These are phyloP conservation scores for Andrena marginata DNA, from an alignment of 2,888 invertebrate genomes.

Conservation along the genomic window DNA sequence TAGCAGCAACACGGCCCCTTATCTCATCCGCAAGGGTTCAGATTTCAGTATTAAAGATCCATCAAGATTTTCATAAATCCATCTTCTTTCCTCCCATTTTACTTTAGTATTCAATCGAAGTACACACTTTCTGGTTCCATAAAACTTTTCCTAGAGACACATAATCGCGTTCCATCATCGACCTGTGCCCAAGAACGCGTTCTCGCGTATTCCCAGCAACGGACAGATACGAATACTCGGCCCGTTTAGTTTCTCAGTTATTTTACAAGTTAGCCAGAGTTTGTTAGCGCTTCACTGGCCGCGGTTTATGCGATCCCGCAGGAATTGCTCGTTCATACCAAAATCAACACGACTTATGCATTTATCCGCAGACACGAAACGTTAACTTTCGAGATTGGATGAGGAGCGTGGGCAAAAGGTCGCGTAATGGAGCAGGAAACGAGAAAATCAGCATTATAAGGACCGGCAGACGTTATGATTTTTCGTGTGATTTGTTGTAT, in stretches of 20 bases:
- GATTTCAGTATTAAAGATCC: too few species aligned
- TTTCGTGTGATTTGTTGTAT: too few species aligned
- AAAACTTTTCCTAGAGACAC: too few species aligned
- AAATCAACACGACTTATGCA: slow-evolving; percentile 8
- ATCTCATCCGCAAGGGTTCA: too few species aligned
- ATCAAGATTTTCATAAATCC: too few species aligned
- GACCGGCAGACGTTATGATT: too few species aligned
- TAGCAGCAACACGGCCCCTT: too few species aligned
- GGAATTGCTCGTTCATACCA: slow-evolving; percentile 6
- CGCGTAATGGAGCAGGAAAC: slow-evolving; percentile 6
- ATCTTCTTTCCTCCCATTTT: too few species aligned
- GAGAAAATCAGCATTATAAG: neutral
- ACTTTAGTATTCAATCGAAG: too few species aligned
- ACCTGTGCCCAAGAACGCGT: too few species aligned
- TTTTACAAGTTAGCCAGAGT: neutral
- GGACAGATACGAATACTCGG: neutral
- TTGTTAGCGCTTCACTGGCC: neutral
- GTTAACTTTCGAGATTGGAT: neutral
- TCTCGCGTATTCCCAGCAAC: neutral
- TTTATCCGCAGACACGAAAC: slow-evolving; percentile 10
- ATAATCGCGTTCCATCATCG: too few species aligned
- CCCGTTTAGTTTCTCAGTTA: neutral
- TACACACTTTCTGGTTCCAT: too few species aligned
- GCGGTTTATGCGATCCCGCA: slow-evolving; percentile 1
- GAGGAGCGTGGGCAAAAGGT: neutral